Evolutionary conservation across 2,797 vertebrate genomes (phyloP).

Genomic region (Danio tinwini): DNA sequence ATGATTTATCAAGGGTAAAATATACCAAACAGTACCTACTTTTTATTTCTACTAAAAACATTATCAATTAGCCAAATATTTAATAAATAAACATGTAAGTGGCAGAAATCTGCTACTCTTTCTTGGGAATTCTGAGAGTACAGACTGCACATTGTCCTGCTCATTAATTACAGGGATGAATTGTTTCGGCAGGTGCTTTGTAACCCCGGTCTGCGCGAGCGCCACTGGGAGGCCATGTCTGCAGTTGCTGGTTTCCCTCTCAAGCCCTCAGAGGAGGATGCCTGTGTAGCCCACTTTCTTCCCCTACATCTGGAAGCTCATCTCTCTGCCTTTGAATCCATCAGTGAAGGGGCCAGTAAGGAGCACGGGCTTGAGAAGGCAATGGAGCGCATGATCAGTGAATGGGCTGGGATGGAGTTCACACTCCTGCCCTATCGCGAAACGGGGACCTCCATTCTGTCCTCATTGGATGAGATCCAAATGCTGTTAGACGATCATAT

Average conservation of each 20-base stretch:
- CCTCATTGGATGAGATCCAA: slow-evolving; percentile 86
- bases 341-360: slow-evolving; percentile 87
- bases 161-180: slow-evolving; percentile 10
- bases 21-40: neutral
- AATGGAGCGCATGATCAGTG: slow-evolving; percentile 84
- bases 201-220: slow-evolving; percentile 84
- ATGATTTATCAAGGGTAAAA: neutral
- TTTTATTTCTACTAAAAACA: neutral
- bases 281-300: slow-evolving; percentile 77
- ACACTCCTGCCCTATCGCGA: slow-evolving; percentile 81
- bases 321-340: slow-evolving; percentile 78
- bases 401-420: slow-evolving; percentile 85
- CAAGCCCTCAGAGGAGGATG: slow-evolving; percentile 73
- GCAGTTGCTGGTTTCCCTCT: slow-evolving; percentile 74
- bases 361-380: slow-evolving; percentile 86
- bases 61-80: neutral
- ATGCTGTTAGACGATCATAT: slow-evolving; percentile 89
- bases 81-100: neutral
- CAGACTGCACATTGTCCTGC: neutral
- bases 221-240: slow-evolving; percentile 88
- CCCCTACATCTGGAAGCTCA: slow-evolving; percentile 81
- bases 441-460: slow-evolving; percentile 85
- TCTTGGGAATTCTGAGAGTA: neutral
- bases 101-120: neutral
- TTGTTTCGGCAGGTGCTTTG: slow-evolving; percentile 75